Base-by-base conservation (phyloP, 2,888 invertebrate species). In the Lepetodrilus schrolli region DNA sequence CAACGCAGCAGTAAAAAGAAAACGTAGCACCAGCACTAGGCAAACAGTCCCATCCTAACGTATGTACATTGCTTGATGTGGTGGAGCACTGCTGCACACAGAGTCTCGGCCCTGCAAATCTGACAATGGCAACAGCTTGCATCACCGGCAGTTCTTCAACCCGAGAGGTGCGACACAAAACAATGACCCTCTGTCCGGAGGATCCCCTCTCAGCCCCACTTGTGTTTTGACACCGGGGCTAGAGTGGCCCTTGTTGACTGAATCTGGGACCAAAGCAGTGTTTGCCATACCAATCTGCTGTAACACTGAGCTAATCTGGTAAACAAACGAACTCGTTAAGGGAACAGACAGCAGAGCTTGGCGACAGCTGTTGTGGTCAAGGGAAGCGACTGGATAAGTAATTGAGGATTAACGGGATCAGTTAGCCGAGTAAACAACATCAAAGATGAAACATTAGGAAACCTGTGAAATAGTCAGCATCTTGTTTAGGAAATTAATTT, bases 321-420 rank as follows among this genome's bases (percentile, higher is more conserved):
- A 8, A 23, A 58, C 26, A 23, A 58, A 58, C 58, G 17, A 30
- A 34, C 58, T 58, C 58, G 58, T 58, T 58, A 58, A 17, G 58
- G 30, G 10, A 17, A 7, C 30, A 58, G 58, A 58, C 58, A 30
- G 13, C 34, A 26, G 34, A 58, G 58, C 58, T 58, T 58, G 58
- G 58, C 13, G 17, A 26, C 58, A 58, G 17, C 58, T 58, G 58
- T 58, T 58, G 17, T 34, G 34, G 58, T 43, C 43, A 30, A 4
- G 58, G 58, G 10, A 10, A 4, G 48, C 20, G 21, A 51, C 21
- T 51, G n/a, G 26, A 21, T n/a, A n/a, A 30, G 30, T 58, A 26
- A 58, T 26, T 30, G 58, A 21, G 58, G 34, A 30, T n/a, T 23
- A 51, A 51, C 10, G 13, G 26, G 51, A 51, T 51, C 34, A 58